Evolutionary conservation across 2,888 invertebrate species (phyloP).

Genomic region (Troilus luridus): DNA sequence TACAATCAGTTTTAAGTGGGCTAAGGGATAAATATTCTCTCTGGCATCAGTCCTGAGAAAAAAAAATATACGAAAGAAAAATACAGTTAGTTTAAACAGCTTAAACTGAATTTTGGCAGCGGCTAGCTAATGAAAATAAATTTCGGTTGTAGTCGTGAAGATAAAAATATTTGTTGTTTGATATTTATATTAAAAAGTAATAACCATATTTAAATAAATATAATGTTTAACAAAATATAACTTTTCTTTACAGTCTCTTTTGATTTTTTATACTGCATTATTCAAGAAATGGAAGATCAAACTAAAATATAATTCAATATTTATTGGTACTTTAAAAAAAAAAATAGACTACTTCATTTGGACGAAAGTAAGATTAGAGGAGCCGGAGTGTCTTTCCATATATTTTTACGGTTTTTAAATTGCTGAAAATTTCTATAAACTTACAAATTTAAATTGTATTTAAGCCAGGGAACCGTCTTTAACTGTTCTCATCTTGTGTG

Average conservation of each 20-base stretch:
- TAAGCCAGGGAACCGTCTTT: no score
- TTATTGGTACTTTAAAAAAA: no score
- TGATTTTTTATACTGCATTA: background rate
- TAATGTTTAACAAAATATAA: background rate
- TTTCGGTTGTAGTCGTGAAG: background rate
- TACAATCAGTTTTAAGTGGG: background rate
- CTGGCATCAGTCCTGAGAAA: background rate
- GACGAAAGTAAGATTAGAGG: no score
- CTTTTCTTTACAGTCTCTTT: background rate
- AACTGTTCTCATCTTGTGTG: no score
- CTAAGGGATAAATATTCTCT: background rate
- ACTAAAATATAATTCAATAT: no score
- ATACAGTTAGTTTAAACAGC: background rate
- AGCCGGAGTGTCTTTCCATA: no score
- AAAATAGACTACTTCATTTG: no score
- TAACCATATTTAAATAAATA: background rate
- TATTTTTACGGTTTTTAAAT: no score
- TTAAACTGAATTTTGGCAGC: background rate
- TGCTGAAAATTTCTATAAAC: no score
- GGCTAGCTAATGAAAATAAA: background rate
- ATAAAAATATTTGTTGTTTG: background rate
- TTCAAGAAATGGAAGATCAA: no score
- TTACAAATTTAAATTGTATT: no score
- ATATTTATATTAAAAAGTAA: background rate
- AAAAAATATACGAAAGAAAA: background rate